phyloP scores from a whole-genome alignment of 2,797 vertebrate genomes.

The Tachyglossus aculeatus region DNA sequence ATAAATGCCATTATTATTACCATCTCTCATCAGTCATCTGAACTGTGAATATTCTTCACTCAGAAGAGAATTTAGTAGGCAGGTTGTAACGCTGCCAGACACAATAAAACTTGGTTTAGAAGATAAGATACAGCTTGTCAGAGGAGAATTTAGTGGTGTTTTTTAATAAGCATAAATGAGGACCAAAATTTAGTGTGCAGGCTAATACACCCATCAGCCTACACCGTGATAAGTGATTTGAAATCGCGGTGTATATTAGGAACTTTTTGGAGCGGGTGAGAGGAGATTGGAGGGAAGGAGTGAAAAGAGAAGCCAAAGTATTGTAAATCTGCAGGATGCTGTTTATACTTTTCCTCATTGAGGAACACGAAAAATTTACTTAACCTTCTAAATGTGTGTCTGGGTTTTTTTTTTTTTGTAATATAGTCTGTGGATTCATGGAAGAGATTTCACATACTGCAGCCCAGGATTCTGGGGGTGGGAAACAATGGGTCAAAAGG shows the following conservation, averaged over 20 bases:
- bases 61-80: slow-evolving; percentile 14
- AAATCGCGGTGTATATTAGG: background rate
- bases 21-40: background rate
- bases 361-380: background rate
- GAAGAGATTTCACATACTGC: background rate
- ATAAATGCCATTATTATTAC: too few species aligned
- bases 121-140: slow-evolving; percentile 54
- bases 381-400: background rate
- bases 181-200: slow-evolving; percentile 34
- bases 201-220: slow-evolving; percentile 43
- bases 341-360: background rate
- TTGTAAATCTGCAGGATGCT: background rate
- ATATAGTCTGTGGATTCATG: slow-evolving; percentile 11
- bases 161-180: slow-evolving; percentile 50
- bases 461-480: too few species aligned
- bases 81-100: slow-evolving; percentile 40
- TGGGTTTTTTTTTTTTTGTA: background rate
- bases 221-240: slow-evolving; percentile 34
- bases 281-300: too few species aligned
- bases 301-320: slow-evolving; percentile 6
- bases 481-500: too few species aligned
- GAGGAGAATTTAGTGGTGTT: slow-evolving; percentile 38
- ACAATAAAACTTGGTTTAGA: slow-evolving; percentile 37
- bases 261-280: background rate
- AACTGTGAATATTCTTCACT: background rate